Conservation (phyloP, 92 coral and sea anemone genomes). For the Umimayanthus chanpuru region DNA sequence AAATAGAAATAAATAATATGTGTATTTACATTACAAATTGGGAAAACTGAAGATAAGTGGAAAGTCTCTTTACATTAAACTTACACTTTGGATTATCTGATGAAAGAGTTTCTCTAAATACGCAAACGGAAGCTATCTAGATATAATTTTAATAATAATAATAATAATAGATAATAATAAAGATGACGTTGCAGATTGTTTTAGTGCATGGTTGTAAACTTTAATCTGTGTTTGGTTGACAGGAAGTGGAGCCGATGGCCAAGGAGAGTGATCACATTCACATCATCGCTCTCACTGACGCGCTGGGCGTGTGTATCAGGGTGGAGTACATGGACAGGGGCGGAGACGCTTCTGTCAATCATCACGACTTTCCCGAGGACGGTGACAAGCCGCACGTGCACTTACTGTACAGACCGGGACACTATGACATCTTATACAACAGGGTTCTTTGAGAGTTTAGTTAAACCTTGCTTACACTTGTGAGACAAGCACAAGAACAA, state of each 20-base stretch:
- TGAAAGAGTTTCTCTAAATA: too few relatives aligned
- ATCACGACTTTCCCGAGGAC: slow-evolving; percentile 97
- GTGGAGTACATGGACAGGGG: slow-evolving; percentile 96
- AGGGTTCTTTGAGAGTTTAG: slow-evolving; percentile 46
- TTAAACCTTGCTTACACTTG: too few relatives aligned
- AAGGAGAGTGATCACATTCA: slow-evolving; percentile 97
- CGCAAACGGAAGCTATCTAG: too few relatives aligned
- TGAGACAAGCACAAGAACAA: too few relatives aligned
- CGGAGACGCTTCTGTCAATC: slow-evolving; percentile 86
- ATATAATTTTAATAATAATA: too few relatives aligned
- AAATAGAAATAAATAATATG: too few relatives aligned
- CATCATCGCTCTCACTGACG: slow-evolving; percentile 93
- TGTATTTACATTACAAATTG: too few relatives aligned
- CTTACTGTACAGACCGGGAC: slow-evolving; percentile 93
- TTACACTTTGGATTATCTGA: too few relatives aligned
- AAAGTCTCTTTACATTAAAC: too few relatives aligned
- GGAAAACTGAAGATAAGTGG: too few relatives aligned
- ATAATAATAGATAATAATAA: too few relatives aligned
- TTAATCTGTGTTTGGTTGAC: slow-evolving; percentile 31
- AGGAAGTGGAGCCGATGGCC: slow-evolving; percentile 99
- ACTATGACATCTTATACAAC: slow-evolving; percentile 87
- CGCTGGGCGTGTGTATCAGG: slow-evolving; percentile 92
- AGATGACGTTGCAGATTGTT: too few relatives aligned
- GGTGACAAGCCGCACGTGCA: slow-evolving; percentile 75
- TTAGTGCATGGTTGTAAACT: not conserved